Evolutionary conservation across 1,140 invertebrate genomes (phyloP).

Genomic region (Pseudoatta argentina): DNA sequence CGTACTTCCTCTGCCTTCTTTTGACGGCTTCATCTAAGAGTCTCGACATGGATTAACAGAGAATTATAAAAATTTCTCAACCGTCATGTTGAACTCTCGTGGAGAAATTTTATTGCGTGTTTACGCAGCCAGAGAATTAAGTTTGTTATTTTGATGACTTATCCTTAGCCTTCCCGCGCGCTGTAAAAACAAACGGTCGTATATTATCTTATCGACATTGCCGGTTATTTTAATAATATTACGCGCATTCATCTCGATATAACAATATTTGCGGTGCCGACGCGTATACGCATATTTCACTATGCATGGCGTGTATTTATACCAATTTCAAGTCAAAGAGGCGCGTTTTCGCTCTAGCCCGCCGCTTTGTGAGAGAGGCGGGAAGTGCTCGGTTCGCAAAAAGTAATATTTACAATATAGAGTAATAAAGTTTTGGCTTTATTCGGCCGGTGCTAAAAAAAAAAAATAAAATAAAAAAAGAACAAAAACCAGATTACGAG

Average conservation of each 20-base stretch:
- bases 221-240: conserved; percentile 3
- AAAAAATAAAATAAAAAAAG: not conserved
- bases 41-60: conserved; percentile 8
- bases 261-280: conserved; percentile 11
- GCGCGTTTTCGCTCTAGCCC: not conserved
- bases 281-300: not conserved
- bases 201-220: not conserved
- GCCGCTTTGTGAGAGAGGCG: conserved; percentile 3
- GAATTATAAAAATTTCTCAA: conserved; percentile 17
- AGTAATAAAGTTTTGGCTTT: conserved; percentile 18
- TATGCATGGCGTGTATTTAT: conserved; percentile 1
- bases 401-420: conserved; percentile 27
- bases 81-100: not conserved
- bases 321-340: conserved; percentile 28
- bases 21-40: not conserved
- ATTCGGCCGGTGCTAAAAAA: not conserved
- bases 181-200: not conserved
- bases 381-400: not conserved
- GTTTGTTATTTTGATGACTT: not conserved
- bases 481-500: conserved; percentile 3
- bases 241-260: conserved; percentile 3
- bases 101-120: not conserved
- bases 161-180: not conserved
- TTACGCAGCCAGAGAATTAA: not conserved
- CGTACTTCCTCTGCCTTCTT: not conserved